Percentiles rank a stretch among this genome's conserved stretches.
Conservation (phyloP, 2,113 vertebrate genomes). For the Ctenomys sociabilis region DNA sequence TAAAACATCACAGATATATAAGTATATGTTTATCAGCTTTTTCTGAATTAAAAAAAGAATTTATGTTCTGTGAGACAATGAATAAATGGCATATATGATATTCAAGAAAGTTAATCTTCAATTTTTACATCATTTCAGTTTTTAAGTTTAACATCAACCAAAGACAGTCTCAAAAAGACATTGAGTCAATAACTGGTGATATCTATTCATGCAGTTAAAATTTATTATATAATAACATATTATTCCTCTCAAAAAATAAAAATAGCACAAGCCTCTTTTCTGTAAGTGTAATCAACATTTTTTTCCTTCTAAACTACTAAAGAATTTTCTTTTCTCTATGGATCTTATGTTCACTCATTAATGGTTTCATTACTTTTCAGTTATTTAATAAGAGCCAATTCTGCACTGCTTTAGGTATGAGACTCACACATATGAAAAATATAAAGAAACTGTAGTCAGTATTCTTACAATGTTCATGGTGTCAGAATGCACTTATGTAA, state of each 20-base stretch:
- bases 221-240: conserved; percentile 39
- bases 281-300: background rate
- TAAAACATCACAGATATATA: background rate
- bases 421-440: background rate
- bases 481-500: background rate
- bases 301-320: background rate
- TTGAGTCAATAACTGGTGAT: background rate
- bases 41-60: background rate
- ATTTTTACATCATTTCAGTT: conserved; percentile 25
- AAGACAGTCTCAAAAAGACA: conserved; percentile 24
- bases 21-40: background rate
- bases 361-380: background rate
- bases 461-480: background rate
- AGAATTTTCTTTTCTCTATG: background rate
- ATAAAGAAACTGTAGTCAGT: background rate
- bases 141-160: conserved; percentile 38
- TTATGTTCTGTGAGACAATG: background rate
- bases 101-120: background rate
- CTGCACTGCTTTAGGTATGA: background rate
- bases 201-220: background rate
- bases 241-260: background rate
- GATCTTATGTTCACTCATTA: background rate
- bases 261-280: background rate
- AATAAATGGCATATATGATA: background rate
- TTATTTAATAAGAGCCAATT: background rate